Evolutionary conservation across 2,113 vertebrate species (phyloP), one percentile per base, ranked within the genome.

Genomic region (Loxodonta africana): DNA sequence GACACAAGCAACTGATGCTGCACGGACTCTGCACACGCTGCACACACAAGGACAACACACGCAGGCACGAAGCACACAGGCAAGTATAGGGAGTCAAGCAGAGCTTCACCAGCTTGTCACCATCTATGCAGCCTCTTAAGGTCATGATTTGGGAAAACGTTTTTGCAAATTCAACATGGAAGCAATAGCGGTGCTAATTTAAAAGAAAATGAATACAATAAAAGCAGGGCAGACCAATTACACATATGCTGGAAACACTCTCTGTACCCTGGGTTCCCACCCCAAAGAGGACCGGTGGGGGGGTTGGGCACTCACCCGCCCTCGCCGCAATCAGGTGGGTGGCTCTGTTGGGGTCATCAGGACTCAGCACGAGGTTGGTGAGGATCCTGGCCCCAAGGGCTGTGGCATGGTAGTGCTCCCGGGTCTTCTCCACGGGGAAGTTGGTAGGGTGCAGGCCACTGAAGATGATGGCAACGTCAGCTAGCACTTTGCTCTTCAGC

Each of bases 371-470:
- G 1, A 99, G 98, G 91, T 96, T 99, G 96, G 99, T 99, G 98
- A 98, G 98, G 57, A 99, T 98, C 96, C 98, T 99, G 51, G 99
- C 99, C 28, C 99, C 99, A 53, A 99, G 99, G 0, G 99, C 99
- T 44, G 99, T 99, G 88, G 99, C 99, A 0, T 99, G 99, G 97
- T 99, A 99, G 96, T 98, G 99, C 96, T 99, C 99, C 1, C 99
- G 98, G 5, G 99, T 99, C 96, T 99, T 99, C 97, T 99, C 99
- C 97, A 99, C 98, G 0, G 99, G 99, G 95, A 99, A 99, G 97
- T 99, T 99, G 18, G 99, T 99, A 0, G 99, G 99, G 97, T 99
- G 99, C 10, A 99, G 98, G 53, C 99, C 99, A 0, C 99, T 99
- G 98, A 99, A 99, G 73, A 99, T 99, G 10, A 99, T 97, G 3